Base-by-base conservation (phyloP, 2,888 invertebrate species). In the Lottia gigantea region DNA sequence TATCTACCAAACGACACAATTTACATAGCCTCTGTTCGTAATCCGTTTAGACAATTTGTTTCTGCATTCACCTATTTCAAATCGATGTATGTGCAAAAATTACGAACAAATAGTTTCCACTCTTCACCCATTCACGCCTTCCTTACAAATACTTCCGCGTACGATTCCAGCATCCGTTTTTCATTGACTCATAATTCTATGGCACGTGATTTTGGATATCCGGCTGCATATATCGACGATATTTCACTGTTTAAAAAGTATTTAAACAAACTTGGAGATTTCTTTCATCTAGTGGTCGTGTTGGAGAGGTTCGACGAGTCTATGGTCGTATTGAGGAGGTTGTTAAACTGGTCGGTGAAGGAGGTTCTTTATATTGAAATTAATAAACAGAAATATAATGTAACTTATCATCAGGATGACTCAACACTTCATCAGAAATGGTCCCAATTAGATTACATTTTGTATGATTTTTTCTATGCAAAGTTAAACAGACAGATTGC, bases 261-360 rank as follows among this genome's bases (percentile, higher is more conserved):
- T 63, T 68, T 80, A 12, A 26, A 73, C 46, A 72, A 76, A 49
- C 75, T 80, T 12, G 75, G 79, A 31, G 72, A 71, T 68, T 77
- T 78, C 45, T 78, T 80, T 66, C 67, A 76, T 64, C 31, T 80
- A 15, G 77, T 80, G 16, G 68, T 80, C 12, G 75, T 80, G n/a
- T 74, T 74, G 11, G 80, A 80, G 68, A 75, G 74, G 46, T 78
- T 80, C 61, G 78, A 80, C 19, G 79, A 80, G 70, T 80, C 80
- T 6, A 47, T 80, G 0, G 69, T 80, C 46, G 49, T 80, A 12
- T 68, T 80, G 70, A 71, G 74, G 23, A 64, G 80, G 64, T 73
- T 78, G 71, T 64, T 80, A 12, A 74, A 74, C n/a, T 80, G 80
- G 80, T 70, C 72, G 23, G 55, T 77, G 0, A 67, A 73, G 26